Evolutionary conservation across 2,797 vertebrate genomes (phyloP).

Genomic region (Sebastes jordani): DNA sequence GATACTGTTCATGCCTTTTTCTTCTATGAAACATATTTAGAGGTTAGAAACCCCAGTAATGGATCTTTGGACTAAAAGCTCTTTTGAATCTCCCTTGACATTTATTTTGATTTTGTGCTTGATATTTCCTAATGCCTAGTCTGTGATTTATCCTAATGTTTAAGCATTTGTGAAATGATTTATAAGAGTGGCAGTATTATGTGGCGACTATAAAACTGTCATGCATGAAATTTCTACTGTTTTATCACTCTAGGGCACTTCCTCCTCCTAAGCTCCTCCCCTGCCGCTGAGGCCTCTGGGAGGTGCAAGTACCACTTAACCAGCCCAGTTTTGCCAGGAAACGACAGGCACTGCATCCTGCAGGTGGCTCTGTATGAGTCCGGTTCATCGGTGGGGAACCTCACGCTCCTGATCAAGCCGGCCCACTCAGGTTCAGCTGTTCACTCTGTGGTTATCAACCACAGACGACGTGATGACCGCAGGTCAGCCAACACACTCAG

Average conservation of each 20-base stretch:
- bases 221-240: constrained; percentile 7
- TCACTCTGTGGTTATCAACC: constrained; percentile 66
- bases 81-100: not conserved
- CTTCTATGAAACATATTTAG: not conserved
- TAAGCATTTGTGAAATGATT: not conserved
- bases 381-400: constrained; percentile 72
- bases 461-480: constrained; percentile 40
- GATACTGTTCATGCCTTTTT: not conserved
- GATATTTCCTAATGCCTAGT: not conserved
- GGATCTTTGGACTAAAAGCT: not conserved
- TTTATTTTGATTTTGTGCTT: constrained; percentile 1
- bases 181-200: not conserved
- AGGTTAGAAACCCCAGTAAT: not conserved
- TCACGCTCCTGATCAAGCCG: constrained; percentile 79
- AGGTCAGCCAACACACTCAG: constrained; percentile 73
- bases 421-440: constrained; percentile 66
- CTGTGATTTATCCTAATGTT: not conserved
- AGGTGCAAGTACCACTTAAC: constrained; percentile 84
- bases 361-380: constrained; percentile 82
- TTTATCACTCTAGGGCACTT: constrained; percentile 80
- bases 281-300: constrained; percentile 59
- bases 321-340: constrained; percentile 84
- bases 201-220: constrained; percentile 8
- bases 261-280: constrained; percentile 79
- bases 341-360: constrained; percentile 79